phyloP scores from a whole-genome alignment of 2,888 invertebrate species.

The Dendrolimus pini region DNA sequence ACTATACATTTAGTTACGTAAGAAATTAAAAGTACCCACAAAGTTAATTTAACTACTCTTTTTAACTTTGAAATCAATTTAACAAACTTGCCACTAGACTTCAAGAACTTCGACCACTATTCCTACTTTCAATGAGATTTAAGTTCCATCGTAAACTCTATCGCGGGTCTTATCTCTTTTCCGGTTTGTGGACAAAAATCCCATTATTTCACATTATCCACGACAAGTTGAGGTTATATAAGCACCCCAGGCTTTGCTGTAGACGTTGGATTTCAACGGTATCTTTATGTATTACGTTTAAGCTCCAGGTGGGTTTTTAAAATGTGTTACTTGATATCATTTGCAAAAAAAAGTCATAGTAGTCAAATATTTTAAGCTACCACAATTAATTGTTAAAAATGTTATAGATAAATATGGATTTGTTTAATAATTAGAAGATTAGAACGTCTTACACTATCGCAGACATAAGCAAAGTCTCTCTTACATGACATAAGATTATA shows the following conservation, averaged over 20 bases:
- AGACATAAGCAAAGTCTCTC: too few relatives aligned
- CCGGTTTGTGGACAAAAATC: slow-evolving; percentile 40
- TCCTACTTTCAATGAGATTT: slow-evolving; percentile 54
- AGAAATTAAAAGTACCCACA: neutral
- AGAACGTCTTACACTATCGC: too few relatives aligned
- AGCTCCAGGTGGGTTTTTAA: too few relatives aligned
- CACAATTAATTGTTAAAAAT: too few relatives aligned
- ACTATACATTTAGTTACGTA: neutral
- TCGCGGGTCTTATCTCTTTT: slow-evolving; percentile 53
- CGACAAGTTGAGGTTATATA: neutral
- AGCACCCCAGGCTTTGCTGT: neutral
- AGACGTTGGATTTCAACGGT: too few relatives aligned
- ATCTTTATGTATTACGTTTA: too few relatives aligned
- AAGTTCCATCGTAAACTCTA: slow-evolving; percentile 52
- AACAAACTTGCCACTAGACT: slow-evolving; percentile 34
- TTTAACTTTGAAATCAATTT: slow-evolving; percentile 50
- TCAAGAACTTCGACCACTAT: slow-evolving; percentile 30
- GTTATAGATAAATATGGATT: too few relatives aligned
- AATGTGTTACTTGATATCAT: too few relatives aligned
- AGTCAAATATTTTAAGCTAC: too few relatives aligned
- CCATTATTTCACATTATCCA: slow-evolving; percentile 65
- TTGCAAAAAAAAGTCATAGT: too few relatives aligned
- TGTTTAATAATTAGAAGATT: too few relatives aligned
- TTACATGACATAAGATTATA: too few relatives aligned
- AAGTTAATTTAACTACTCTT: slow-evolving; percentile 8